A percentile compares a stretch with the other conserved stretches of the same genome.
These are phyloP conservation scores for Hipposideros armiger DNA, from an alignment of 2,113 vertebrate genomes.

Conservation along the genomic window DNA sequence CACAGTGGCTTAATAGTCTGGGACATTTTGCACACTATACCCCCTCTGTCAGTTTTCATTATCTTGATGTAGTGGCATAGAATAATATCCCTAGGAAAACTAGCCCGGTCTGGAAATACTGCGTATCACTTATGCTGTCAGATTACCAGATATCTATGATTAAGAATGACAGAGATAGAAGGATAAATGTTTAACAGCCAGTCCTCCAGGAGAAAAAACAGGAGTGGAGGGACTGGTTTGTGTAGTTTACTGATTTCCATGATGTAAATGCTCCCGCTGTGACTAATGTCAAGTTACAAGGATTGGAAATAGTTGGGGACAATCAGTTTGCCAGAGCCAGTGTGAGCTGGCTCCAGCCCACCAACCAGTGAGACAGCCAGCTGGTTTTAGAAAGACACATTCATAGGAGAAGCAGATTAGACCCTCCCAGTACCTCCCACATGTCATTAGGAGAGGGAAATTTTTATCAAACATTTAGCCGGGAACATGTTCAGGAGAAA, in stretches of 20 bases:
- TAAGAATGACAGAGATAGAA: constrained; percentile 8
- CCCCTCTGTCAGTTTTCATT: neutral
- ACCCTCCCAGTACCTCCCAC: neutral
- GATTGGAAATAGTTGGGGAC: neutral
- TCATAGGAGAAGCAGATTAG: neutral
- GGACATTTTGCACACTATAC: neutral
- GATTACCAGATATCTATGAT: neutral
- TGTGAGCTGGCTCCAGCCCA: neutral
- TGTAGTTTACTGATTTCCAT: neutral
- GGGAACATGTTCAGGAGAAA: neutral
- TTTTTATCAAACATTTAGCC: neutral
- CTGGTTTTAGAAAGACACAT: neutral
- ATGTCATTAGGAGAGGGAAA: neutral
- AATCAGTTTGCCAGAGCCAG: neutral
- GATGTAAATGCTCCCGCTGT: neutral
- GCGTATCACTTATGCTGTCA: neutral
- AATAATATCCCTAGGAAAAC: neutral
- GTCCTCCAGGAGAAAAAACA: neutral
- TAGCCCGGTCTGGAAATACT: neutral
- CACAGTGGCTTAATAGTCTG: neutral
- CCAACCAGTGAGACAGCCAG: neutral
- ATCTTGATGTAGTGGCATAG: neutral
- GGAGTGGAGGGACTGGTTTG: rapidly evolving
- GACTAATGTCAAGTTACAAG: neutral
- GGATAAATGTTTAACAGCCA: neutral